Percentiles rank a stretch among this genome's conserved stretches.
Evolutionary conservation across 2,888 invertebrate genomes (phyloP).

Genomic region (Microctonus brassicae): DNA sequence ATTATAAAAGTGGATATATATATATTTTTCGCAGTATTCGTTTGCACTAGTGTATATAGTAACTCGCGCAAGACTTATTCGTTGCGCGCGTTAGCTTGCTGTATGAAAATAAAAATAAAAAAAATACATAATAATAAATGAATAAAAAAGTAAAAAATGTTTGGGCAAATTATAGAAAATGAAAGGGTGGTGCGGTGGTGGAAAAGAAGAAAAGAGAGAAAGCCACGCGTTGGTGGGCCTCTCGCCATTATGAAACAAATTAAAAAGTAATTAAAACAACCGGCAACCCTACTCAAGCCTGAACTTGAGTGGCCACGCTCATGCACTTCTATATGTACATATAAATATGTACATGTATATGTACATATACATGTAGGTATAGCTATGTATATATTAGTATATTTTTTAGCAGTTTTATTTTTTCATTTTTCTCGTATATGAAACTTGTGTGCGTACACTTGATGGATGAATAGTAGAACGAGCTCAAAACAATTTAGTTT

Average conservation of each 20-base stretch:
- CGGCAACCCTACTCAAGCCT: constrained; percentile 28
- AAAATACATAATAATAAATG: too few species aligned
- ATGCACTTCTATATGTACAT: constrained; percentile 2
- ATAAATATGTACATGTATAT: too few species aligned
- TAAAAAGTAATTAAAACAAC: constrained; percentile 66
- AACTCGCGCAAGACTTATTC: constrained; percentile 18
- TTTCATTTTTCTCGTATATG: neutral
- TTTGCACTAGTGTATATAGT: constrained; percentile 37
- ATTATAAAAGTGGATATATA: neutral
- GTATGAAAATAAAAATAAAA: constrained; percentile 40
- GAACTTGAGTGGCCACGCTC: constrained; percentile 11
- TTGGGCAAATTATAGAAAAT: constrained; percentile 33
- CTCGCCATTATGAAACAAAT: constrained; percentile 61
- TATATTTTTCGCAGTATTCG: constrained; percentile 11
- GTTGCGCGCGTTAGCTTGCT: constrained; percentile 13
- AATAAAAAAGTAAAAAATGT: constrained; percentile 31
- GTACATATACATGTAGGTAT: neutral
- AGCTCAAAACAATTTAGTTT: neutral
- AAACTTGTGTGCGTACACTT: neutral
- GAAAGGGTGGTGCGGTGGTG: constrained; percentile 7
- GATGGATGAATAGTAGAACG: neutral
- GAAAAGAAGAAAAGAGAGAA: constrained; percentile 27
- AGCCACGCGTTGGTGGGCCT: constrained; percentile 40
- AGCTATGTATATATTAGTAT: neutral
- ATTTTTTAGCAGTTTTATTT: neutral